These are phyloP conservation scores for Castor canadensis DNA, from an alignment of 2,113 vertebrate genomes.

Conservation along the genomic window DNA sequence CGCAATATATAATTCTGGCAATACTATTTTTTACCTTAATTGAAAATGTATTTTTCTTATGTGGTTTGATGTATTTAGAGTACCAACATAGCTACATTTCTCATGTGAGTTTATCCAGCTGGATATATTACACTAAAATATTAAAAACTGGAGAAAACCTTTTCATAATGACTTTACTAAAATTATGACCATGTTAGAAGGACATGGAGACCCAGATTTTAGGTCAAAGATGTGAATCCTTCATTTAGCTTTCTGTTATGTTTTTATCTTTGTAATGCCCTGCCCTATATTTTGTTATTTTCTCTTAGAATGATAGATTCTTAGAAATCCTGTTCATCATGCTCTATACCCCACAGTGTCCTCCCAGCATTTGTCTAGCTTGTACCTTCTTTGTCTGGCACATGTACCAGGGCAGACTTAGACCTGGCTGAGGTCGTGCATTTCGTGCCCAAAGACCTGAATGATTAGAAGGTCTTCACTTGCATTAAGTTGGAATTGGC, in stretches of 20 bases:
- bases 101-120: not conserved
- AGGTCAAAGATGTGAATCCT: not conserved
- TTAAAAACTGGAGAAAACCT: not conserved
- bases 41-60: not conserved
- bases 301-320: not conserved
- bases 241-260: not conserved
- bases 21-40: not conserved
- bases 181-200: not conserved
- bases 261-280: not conserved
- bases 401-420: no score
- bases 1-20: not conserved
- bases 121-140: not conserved
- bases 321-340: not conserved
- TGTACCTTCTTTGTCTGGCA: not conserved
- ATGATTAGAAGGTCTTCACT: not conserved
- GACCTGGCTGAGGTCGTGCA: rapidly evolving
- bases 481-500: not conserved
- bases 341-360: not conserved
- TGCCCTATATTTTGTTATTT: not conserved
- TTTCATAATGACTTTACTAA: not conserved
- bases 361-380: not conserved
- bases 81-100: not conserved
- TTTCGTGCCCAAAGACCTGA: not conserved
- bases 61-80: not conserved
- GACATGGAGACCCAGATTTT: not conserved